Evolutionary conservation across 2,888 invertebrate species (phyloP).

Genomic region (Lepidocyrtinus sp.): DNA sequence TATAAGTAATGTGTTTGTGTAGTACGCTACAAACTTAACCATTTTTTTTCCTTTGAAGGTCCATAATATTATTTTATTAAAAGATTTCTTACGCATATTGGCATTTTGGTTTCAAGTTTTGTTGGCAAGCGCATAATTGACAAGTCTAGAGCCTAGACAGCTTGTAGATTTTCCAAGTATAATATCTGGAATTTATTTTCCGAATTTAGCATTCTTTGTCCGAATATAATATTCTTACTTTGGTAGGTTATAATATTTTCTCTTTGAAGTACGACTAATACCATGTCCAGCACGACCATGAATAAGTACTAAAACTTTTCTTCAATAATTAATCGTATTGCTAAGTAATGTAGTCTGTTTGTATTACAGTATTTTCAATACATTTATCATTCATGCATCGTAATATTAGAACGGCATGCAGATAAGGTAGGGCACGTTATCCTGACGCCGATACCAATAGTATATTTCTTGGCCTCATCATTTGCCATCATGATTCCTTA

Average conservation of each 20-base stretch:
- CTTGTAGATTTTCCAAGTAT: slow-evolving; percentile 25
- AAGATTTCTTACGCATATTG: slow-evolving; percentile 46
- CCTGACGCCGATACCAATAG: no score
- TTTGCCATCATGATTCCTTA: background rate
- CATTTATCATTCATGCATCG: no score
- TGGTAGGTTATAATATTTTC: background rate
- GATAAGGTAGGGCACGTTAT: no score
- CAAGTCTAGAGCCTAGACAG: slow-evolving; percentile 59
- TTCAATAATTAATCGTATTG: background rate
- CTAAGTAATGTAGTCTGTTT: background rate
- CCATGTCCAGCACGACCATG: slow-evolving; percentile 61
- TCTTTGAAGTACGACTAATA: slow-evolving; percentile 37
- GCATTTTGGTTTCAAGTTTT: slow-evolving; percentile 60
- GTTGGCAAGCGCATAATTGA: slow-evolving; percentile 60
- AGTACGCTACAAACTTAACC: background rate
- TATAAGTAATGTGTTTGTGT: background rate
- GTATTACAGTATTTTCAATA: background rate
- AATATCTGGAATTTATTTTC: background rate
- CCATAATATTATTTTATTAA: slow-evolving; percentile 23
- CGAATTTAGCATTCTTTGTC: background rate
- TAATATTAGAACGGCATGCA: no score
- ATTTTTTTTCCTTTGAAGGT: background rate
- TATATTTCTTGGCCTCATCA: background rate
- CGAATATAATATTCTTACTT: background rate
- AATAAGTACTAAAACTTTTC: slow-evolving; percentile 40